Percentiles rank a stretch among this genome's conserved stretches.
These are phyloP conservation scores for Gonatopus flavifemur DNA, from an alignment of 1,140 invertebrate species.

Conservation along the genomic window DNA sequence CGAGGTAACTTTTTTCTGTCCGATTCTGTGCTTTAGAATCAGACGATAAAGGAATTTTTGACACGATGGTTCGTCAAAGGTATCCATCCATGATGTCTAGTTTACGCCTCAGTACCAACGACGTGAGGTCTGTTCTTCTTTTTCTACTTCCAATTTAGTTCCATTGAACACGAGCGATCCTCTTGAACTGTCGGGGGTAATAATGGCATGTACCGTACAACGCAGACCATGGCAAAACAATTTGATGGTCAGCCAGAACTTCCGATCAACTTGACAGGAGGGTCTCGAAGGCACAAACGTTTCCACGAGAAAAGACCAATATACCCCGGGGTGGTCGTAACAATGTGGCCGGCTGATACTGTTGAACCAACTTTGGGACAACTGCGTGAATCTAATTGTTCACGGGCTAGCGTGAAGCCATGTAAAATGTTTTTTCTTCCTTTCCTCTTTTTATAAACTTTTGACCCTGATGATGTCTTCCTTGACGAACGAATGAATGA, in stretches of 20 bases:
- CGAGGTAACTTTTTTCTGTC: too few species aligned
- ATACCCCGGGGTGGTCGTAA: constrained; percentile 20
- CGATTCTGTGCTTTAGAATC: too few species aligned
- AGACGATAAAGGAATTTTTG: too few species aligned
- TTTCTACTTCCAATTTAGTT: constrained; percentile 29
- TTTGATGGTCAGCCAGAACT: constrained; percentile 13
- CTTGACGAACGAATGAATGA: constrained; percentile 24
- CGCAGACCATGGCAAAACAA: constrained; percentile 14
- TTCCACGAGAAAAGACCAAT: constrained; percentile 17
- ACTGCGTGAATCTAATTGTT: constrained; percentile 47
- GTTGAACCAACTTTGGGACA: constrained; percentile 47
- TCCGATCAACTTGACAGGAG: constrained; percentile 7
- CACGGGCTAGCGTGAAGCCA: constrained; percentile 16
- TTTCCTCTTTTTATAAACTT: too few species aligned
- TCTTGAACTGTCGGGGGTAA: neutral
- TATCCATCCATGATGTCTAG: constrained; percentile 20
- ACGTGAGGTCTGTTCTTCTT: neutral
- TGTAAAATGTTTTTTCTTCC: constrained; percentile 2
- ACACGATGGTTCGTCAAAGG: too few species aligned
- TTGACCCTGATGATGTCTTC: constrained; percentile 31
- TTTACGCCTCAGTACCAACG: constrained; percentile 17
- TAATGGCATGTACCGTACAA: too few species aligned
- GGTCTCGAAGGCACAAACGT: neutral
- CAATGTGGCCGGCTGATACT: constrained; percentile 24
- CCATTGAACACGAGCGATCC: constrained; percentile 13